Evolutionary conservation across 2,113 vertebrate species (phyloP).

Genomic region (Sisor rabdophorus): DNA sequence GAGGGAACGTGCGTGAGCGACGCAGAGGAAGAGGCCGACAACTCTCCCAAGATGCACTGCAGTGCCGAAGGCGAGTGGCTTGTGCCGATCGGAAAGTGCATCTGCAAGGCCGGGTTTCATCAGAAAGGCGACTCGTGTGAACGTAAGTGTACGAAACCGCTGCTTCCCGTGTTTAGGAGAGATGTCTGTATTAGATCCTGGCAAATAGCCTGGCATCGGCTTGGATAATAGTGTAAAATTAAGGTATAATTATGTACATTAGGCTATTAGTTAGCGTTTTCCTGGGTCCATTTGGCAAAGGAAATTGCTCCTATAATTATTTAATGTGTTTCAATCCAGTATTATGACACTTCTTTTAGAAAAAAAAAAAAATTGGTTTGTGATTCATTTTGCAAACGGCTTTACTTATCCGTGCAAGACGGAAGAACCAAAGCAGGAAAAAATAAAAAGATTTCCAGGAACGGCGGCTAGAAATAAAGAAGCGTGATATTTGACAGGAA

Average conservation of each 20-base stretch:
- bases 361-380: slow-evolving; percentile 7
- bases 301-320: slow-evolving; percentile 32
- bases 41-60: slow-evolving; percentile 98
- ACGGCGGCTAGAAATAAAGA: slow-evolving; percentile 15
- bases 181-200: not conserved
- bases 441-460: not conserved
- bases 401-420: slow-evolving; percentile 34
- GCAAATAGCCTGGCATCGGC: slow-evolving; percentile 21
- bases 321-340: slow-evolving; percentile 28
- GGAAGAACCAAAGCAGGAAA: slow-evolving; percentile 36
- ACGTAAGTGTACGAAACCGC: slow-evolving; percentile 80
- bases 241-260: slow-evolving; percentile 30
- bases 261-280: slow-evolving; percentile 3
- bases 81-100: slow-evolving; percentile 98
- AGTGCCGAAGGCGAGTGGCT: slow-evolving; percentile 98
- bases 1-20: slow-evolving; percentile 90
- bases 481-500: slow-evolving; percentile 50
- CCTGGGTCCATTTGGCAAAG: slow-evolving; percentile 28
- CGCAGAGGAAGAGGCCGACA: slow-evolving; percentile 94
- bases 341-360: not conserved
- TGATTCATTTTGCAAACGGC: slow-evolving; percentile 23
- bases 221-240: slow-evolving; percentile 29
- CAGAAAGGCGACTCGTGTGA: slow-evolving; percentile 96
- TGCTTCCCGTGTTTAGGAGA: not conserved
- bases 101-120: slow-evolving; percentile 97